These are phyloP conservation scores for Heliconius nattereri DNA, from an alignment of 1,140 invertebrate genomes.

Conservation along the genomic window DNA sequence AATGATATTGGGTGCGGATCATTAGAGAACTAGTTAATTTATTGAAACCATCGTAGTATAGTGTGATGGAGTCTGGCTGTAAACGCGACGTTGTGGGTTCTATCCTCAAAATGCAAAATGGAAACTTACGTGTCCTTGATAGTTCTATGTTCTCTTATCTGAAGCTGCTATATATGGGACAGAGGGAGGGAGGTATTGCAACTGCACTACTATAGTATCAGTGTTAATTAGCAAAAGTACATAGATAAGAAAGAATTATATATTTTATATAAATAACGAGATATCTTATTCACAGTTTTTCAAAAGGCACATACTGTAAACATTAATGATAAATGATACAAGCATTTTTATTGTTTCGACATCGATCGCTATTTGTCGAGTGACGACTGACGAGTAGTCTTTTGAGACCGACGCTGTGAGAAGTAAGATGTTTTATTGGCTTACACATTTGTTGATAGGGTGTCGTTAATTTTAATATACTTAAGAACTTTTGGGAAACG, in stretches of 20 bases:
- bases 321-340: neutral
- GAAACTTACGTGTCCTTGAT: no score
- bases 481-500: no score
- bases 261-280: neutral
- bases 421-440: slow-evolving; percentile 36
- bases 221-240: neutral
- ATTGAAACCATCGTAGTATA: neutral
- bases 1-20: neutral
- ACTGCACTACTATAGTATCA: neutral
- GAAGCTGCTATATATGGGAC: no score
- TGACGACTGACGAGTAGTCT: slow-evolving; percentile 25
- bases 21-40: neutral
- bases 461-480: neutral
- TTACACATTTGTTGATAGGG: neutral
- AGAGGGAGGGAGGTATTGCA: neutral
- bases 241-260: neutral
- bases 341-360: slow-evolving; percentile 34
- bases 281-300: no score
- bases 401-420: slow-evolving; percentile 27
- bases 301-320: no score
- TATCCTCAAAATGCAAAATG: no score
- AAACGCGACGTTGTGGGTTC: no score
- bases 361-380: slow-evolving; percentile 30
- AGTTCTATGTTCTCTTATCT: no score
- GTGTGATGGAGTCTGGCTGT: no score